Base-by-base conservation (phyloP, 2,797 vertebrate genomes). In the Lepilemur ruficaudatus region DNA sequence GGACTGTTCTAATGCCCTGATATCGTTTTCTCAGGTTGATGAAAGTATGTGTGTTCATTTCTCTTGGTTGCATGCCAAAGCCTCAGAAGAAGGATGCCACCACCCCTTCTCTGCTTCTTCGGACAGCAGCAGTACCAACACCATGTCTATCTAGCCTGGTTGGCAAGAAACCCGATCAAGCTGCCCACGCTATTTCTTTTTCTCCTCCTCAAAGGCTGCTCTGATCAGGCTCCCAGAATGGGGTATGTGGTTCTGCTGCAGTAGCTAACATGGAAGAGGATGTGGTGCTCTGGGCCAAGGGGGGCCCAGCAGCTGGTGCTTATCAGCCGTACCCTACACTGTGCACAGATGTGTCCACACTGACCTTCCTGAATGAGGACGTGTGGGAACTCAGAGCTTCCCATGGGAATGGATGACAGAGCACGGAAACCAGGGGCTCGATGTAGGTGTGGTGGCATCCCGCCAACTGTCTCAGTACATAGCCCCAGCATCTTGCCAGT, bases 311-410 rank as follows among this genome's bases (percentile, higher is more conserved):
- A 98, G 98, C 96, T 97, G 96, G 94, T 9, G 87, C 95, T 96
- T 97, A 96, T 97, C 97, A 85, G 69, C 65, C 5, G 11, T 82
- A 80, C 96, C 69, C 92, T 18, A 38, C 9, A 1, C 57, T 73
- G 72, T 41, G 73, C 93, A 92, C 91, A 97, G 80, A 96, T 86
- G 94, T 63, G 87, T 91, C 86, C 89, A 92, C 0, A 0, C 73
- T 96, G 97, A 96, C 89, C 97, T 97, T 97, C 96, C 97, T 95
- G 96, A 59, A 63, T 69, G 63, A 96, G 91, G 94, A 83, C 1
- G 2, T 89, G 83, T 97, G 93, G 84, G 95, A 98, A 97, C 76
- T 80, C 67, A 11, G 63, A 85, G 87, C 93, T 97, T 97, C 96
- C 96, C 96, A 87, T 92, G 95, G 84, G 96, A 96, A 94, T 84